These are phyloP conservation scores for Ondatra zibethicus DNA, from an alignment of 2,113 vertebrate species.

Conservation along the genomic window DNA sequence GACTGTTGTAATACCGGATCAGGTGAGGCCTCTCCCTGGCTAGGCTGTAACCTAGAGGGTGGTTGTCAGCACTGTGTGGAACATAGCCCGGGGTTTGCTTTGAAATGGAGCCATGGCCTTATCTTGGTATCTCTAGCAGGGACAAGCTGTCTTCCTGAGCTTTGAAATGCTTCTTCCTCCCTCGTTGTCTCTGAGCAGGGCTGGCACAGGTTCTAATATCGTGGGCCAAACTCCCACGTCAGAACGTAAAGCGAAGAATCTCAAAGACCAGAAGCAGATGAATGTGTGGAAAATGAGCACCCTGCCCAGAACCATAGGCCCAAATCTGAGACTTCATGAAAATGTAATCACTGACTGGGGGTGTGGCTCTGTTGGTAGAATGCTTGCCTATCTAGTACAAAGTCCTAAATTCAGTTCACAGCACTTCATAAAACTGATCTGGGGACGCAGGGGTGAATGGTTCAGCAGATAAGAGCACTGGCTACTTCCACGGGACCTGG, in stretches of 20 bases:
- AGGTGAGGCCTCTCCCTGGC: not conserved
- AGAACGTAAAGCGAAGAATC: constrained; percentile 4
- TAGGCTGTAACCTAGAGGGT: not conserved
- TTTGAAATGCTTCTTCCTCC: constrained; percentile 40
- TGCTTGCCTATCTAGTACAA: not conserved
- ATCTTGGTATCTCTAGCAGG: constrained; percentile 28
- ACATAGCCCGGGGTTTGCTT: not conserved
- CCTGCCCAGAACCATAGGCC: constrained; percentile 55
- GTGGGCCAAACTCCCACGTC: not conserved
- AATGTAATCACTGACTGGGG: constrained; percentile 10
- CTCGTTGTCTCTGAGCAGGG: constrained; percentile 43
- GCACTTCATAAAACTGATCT: not conserved
- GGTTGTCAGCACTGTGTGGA: not conserved
- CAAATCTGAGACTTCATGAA: constrained; percentile 65
- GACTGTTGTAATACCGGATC: not conserved
- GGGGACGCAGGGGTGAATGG: not conserved
- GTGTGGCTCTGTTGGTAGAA: not conserved
- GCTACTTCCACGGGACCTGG: not conserved
- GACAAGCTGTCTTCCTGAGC: constrained; percentile 27
- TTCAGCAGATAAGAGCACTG: not conserved
- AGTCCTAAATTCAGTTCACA: not conserved
- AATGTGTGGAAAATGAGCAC: constrained; percentile 39
- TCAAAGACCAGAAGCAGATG: not conserved
- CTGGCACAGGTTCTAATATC: constrained; percentile 18
- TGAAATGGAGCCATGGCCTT: constrained; percentile 34